Base-by-base conservation (phyloP, 2,113 vertebrate species). In the Rhabdomys dilectus region DNA sequence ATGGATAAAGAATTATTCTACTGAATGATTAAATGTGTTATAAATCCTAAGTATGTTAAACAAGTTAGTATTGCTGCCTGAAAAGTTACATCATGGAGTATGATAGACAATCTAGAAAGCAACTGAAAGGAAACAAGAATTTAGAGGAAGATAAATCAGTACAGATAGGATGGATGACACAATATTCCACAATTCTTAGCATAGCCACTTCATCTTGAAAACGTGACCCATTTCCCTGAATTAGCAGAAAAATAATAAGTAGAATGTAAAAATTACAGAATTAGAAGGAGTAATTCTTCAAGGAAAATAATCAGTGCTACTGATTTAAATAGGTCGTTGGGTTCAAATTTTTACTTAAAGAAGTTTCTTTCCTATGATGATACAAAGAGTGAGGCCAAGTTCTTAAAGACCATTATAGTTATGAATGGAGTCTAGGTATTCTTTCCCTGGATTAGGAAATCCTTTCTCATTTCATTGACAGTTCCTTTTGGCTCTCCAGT, bases 21-120 rank as follows among this genome's bases (percentile, higher is more conserved):
- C 29, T 22, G 88, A 4, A 19, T 96, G 21, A 45, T 64, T 88
- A 93, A 96, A 73, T 92, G 22, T 93, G 29, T 95, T 92, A 53
- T 29, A 53, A 97, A 95, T 31, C 4, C 42, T 76, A 72, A 94
- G 45, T 95, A 80, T 95, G 91, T 39, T 56, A 93, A 95, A 86
- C 36, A 82, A 29, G 53, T 82, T 91, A 45, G 10, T 87, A 84
- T 19, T 56, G 45, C 39, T 91, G 11, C 60, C 45, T 95, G 24
- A 92, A 84, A 86, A 81, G 16, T 66, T 26, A 82, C 21, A 62
- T 77, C 53, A 87, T 78, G 4, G 39, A 88, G 88, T 51, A 77
- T 16, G 15, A 77, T 66, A 82, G 76, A 96, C 88, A 86, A 36
- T 91, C 36, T 84, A 91, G 53, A 94, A 94, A 91, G 53, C 16